Evolutionary conservation across 1,140 invertebrate species (phyloP).

Genomic region (Melitaea cinxia): DNA sequence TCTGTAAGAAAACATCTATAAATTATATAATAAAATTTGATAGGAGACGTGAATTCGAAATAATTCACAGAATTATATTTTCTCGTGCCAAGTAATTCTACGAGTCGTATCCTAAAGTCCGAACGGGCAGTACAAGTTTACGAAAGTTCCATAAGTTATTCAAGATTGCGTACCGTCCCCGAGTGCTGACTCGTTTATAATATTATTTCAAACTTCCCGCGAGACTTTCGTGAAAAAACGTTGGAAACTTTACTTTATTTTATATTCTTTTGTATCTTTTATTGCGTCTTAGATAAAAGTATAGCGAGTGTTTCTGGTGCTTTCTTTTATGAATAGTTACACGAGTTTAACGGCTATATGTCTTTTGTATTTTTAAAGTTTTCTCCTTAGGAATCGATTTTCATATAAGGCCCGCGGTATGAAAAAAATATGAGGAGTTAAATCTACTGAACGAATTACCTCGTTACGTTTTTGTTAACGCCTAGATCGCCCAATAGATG

Average conservation of each 20-base stretch:
- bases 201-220: conserved; percentile 25
- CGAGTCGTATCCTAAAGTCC: conserved; percentile 22
- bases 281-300: conserved; percentile 16
- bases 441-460: no score
- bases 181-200: conserved; percentile 18
- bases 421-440: no score
- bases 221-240: conserved; percentile 7
- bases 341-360: no score
- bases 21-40: neutral
- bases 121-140: conserved; percentile 23
- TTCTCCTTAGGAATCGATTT: neutral
- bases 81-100: neutral
- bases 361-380: neutral
- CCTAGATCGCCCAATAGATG: no score
- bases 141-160: conserved; percentile 25
- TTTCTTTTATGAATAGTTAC: neutral
- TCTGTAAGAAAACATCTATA: no score
- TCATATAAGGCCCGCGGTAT: no score
- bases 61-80: conserved; percentile 1
- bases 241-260: neutral
- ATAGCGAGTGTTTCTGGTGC: neutral
- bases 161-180: conserved; percentile 24
- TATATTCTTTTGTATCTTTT: conserved; percentile 3
- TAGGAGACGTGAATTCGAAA: neutral
- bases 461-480: no score